Evolutionary conservation across 2,113 vertebrate species (phyloP), one percentile per base, ranked within the genome.

Genomic region (Ceyx margarethae): DNA sequence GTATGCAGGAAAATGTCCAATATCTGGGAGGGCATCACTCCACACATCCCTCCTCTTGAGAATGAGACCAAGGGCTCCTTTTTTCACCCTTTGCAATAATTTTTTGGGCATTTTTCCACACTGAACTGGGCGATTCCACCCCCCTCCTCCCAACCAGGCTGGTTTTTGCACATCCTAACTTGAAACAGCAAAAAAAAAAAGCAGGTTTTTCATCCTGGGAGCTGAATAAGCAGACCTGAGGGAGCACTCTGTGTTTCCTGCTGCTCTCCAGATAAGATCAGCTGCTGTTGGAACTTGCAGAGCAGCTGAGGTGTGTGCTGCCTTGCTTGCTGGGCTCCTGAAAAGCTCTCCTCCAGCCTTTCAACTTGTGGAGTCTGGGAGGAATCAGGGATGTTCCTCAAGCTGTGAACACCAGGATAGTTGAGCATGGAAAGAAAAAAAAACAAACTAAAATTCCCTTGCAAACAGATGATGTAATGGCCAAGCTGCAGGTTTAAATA

Each of bases 401-500:
- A 76, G 71, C 84, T 87, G 81, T 31, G 87, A 89, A 53, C 42
- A 51, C 25, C 26, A 66, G 33, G 85, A 51, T 67, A 37, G 57
- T 60, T 89, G 43, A 37, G 48, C 45, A 85, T 93, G 2, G 8
- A 35, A n/a, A 23, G 18, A n/a, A 26, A 2, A 23, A 21, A n/a
- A 26, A 2, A 5, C 37, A 10, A 4, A 10, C 3, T 4, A 4
- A 66, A 85, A 3, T 22, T 71, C 43, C 74, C 56, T 58, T 62
- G 54, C 85, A 89, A 95, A 87, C 56, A 87, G 76, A 74, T 94
- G 85, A 94, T 79, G 95, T 87, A 87, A 89, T 95, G 79, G 46
- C 65, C 65, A 15, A 78, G 53, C 40, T 9, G 60, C 37, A 3
- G 54, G 91, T 92, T 94, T 95, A 76, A 95, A 87, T 85, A 87